Evolutionary conservation across 37 sponge, comb jelly and placozoan genomes (phyloP).

Genomic region (Oscarella lobularis): DNA sequence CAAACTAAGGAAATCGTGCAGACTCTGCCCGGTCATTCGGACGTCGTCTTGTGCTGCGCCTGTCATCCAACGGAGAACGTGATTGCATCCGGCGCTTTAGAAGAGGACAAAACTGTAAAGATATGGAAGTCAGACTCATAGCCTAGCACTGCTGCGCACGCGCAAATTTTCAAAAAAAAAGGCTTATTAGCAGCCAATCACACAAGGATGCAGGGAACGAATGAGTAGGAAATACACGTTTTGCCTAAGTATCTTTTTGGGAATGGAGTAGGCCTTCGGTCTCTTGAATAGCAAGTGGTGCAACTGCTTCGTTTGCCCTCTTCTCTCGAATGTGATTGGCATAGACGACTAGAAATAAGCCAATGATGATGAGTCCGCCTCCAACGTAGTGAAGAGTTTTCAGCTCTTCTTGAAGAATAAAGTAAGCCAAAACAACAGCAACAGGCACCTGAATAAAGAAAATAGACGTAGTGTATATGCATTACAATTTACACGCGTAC

Average conservation of each 20-base stretch:
- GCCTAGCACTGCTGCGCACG: too few species aligned
- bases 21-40: slow-evolving; percentile 87
- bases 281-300: background rate
- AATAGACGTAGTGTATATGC: background rate
- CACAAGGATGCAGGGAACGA: too few species aligned
- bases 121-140: slow-evolving; percentile 79
- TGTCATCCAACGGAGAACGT: slow-evolving; percentile 98
- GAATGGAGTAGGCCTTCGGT: too few species aligned
- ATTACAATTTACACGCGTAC: slow-evolving; percentile 26
- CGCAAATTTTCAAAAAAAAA: too few species aligned
- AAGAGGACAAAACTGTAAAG: slow-evolving; percentile 89
- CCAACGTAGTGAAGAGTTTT: slow-evolving; percentile 45
- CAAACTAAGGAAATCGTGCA: slow-evolving; percentile 96
- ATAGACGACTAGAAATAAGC: slow-evolving; percentile 43
- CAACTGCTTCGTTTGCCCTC: background rate
- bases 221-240: too few species aligned
- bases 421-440: slow-evolving; percentile 1
- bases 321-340: slow-evolving; percentile 10
- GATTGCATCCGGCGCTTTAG: slow-evolving; percentile 83
- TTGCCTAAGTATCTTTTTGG: too few species aligned
- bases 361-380: slow-evolving; percentile 46
- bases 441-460: slow-evolving; percentile 10
- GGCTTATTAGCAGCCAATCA: too few species aligned
- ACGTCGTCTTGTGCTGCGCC: slow-evolving; percentile 84
- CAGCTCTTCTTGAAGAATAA: slow-evolving; percentile 16